Base-by-base conservation (phyloP, 2,797 vertebrate species). In the Myoxocephalus aenaeus region DNA sequence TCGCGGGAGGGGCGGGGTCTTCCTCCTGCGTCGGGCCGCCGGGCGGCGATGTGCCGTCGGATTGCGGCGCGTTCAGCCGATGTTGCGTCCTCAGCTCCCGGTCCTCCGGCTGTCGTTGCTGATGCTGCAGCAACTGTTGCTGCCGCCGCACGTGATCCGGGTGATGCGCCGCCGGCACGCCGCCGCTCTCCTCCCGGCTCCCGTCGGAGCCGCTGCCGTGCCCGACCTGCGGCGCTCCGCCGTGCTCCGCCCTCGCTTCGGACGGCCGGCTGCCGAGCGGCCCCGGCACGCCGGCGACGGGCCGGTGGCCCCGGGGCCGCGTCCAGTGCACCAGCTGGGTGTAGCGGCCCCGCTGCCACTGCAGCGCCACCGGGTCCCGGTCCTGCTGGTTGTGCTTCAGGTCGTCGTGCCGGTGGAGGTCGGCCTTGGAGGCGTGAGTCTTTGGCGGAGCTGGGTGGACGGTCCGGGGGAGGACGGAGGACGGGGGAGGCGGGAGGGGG, bases 311-410 rank as follows among this genome's bases (percentile, higher is more conserved):
- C 70, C 79, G 80, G 40, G 88, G 87, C 44, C 85, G 87, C 4
- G 86, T 84, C 90, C 87, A 92, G 83, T 82, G 92, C 62, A 92
- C 80, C 73, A 91, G 78, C 25, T 92, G 92, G 46, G 93, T 92
- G 87, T 93, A 91, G 65, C 82, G 82, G 20, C 92, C 90, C 70
- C 88, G 92, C 77, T 91, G 93, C 93, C 89, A 92, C 81, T 90
- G 93, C 65, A 84, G 73, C 3, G 76, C 75, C 57, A 70, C 88
- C 2, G 90, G 88, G 34, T 93, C 92, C 1, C 79, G 89, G 68
- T 93, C 91, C 51, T 90, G 92, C 83, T 95, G 95, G 88, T 95
- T 94, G 86, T 92, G 90, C 84, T 95, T 95, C 15, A 94, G 90
- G 81, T 93, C 92, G 0, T 95, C 94, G 2, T 93, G 89, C 58